Evolutionary conservation across 2,888 invertebrate species (phyloP), one percentile per base, ranked within the genome.

Genomic region (Ornithoptera alexandrae): DNA sequence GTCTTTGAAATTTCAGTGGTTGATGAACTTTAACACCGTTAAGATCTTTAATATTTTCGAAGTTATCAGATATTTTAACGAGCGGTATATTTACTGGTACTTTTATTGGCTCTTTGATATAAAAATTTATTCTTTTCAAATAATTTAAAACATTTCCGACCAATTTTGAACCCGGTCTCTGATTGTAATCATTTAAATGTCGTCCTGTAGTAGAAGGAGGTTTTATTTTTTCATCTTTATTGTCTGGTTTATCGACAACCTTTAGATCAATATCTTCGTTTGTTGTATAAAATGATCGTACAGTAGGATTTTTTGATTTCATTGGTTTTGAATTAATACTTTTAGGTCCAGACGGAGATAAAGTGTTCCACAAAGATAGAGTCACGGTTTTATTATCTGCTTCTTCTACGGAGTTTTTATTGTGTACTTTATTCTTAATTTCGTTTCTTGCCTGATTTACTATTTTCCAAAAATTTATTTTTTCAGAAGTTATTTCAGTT

Each of bases 161-260:
- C 76, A 87, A 90, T 74, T 86, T 88, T 1, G 89, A 85, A 75
- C 85, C 84, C 10, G 86, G 85, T 89, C 89, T 89, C 73, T 90
- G 89, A 3, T 88, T 88, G 69, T 87, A 89, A 15, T 86, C 84
- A 74, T 85, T 85, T 15, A 75, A 74, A 72, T 84, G 80, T 67
- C 78, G 79, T 39, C 78, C 74, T 10, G 76, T 62, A 0, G 86
- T 83, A 22, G 89, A 89, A 59, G 89, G 88, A 12, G 79, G 87
- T 10, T 82, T 68, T 72, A 78, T 75, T 69, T 76, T 73, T 12
- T 71, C 61, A 61, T 56, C 30, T 62, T 30, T 57, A 62, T 63
- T 61, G 62, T 61, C 36, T 56, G 60, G 72, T 57, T 68, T 62
- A 39, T 64, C 22, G 57, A 22, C 70, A 22, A 20, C 46, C 62